A percentile compares a stretch with the other conserved stretches of the same genome.
Evolutionary conservation across 2,888 invertebrate genomes (phyloP).

Genomic region (Tillus elongatus): DNA sequence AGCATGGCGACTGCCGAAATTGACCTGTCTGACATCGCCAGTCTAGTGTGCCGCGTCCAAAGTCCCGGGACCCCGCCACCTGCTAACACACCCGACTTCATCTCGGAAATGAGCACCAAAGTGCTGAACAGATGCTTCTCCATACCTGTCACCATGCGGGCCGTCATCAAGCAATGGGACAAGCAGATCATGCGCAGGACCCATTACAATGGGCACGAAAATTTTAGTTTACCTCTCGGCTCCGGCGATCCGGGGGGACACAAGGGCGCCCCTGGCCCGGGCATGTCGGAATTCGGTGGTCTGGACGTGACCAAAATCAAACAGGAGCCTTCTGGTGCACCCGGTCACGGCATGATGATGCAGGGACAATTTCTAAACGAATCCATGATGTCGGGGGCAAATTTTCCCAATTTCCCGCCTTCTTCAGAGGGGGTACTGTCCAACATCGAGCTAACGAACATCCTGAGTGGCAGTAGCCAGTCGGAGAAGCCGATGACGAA

Average conservation of each 20-base stretch:
- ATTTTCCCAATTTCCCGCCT: slow-evolving; percentile 39
- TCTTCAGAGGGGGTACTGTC: slow-evolving; percentile 33
- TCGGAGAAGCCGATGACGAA: slow-evolving; percentile 35
- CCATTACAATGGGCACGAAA: slow-evolving; percentile 40
- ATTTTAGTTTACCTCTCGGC: slow-evolving; percentile 60
- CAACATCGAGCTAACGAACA: slow-evolving; percentile 37
- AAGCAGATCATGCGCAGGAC: slow-evolving; percentile 52
- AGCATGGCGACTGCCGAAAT: slow-evolving; percentile 89
- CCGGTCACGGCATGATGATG: slow-evolving; percentile 27
- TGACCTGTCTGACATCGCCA: slow-evolving; percentile 71
- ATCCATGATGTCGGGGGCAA: slow-evolving; percentile 35
- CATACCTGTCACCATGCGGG: slow-evolving; percentile 84
- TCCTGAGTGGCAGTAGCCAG: slow-evolving; percentile 29
- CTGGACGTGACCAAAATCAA: slow-evolving; percentile 35
- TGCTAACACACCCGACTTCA: slow-evolving; percentile 38
- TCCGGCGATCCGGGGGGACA: slow-evolving; percentile 58
- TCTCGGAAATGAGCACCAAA: slow-evolving; percentile 50
- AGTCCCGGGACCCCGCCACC: slow-evolving; percentile 45
- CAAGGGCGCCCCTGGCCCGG: slow-evolving; percentile 37
- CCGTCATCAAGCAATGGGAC: slow-evolving; percentile 80
- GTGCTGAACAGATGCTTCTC: slow-evolving; percentile 83
- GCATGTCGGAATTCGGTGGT: slow-evolving; percentile 42
- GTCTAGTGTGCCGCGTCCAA: slow-evolving; percentile 69
- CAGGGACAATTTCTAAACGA: slow-evolving; percentile 37
- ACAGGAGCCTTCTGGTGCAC: slow-evolving; percentile 33